A percentile compares a stretch with the other conserved stretches of the same genome.
Evolutionary conservation across 2,113 vertebrate genomes (phyloP).

Genomic region (Plecotus auritus): DNA sequence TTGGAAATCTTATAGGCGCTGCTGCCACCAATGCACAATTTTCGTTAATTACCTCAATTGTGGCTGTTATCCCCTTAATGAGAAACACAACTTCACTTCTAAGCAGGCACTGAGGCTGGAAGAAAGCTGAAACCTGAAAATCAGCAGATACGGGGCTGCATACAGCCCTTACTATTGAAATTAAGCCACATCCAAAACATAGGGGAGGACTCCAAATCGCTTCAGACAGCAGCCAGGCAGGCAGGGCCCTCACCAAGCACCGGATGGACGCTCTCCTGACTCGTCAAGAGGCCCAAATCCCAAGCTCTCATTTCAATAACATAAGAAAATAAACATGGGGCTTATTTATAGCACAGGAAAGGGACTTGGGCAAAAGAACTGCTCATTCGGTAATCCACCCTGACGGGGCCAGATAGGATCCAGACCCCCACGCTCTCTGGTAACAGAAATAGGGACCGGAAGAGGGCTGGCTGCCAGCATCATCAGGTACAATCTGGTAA

Average conservation of each 20-base stretch:
- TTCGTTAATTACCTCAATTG: conserved; percentile 81
- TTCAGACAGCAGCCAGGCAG: conserved; percentile 72
- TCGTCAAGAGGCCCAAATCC: conserved; percentile 63
- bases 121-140: conserved; percentile 83
- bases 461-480: conserved; percentile 51
- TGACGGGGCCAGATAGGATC: conserved; percentile 75
- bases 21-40: conserved; percentile 72
- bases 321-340: conserved; percentile 75
- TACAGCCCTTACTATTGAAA: conserved; percentile 74
- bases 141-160: conserved; percentile 79
- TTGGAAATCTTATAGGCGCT: conserved; percentile 67
- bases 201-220: conserved; percentile 72
- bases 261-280: conserved; percentile 59
- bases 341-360: conserved; percentile 74
- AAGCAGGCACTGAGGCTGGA: conserved; percentile 78
- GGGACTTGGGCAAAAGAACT: conserved; percentile 62
- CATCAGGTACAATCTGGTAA: conserved; percentile 23
- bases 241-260: conserved; percentile 54
- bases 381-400: conserved; percentile 66
- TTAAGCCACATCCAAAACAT: conserved; percentile 75
- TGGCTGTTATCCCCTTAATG: conserved; percentile 79
- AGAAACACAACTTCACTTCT: conserved; percentile 81
- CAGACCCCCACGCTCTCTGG: conserved; percentile 64
- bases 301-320: conserved; percentile 76
- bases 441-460: conserved; percentile 53